Evolutionary conservation across 2,113 vertebrate species (phyloP).

Genomic region (Actenoides lindsayi): DNA sequence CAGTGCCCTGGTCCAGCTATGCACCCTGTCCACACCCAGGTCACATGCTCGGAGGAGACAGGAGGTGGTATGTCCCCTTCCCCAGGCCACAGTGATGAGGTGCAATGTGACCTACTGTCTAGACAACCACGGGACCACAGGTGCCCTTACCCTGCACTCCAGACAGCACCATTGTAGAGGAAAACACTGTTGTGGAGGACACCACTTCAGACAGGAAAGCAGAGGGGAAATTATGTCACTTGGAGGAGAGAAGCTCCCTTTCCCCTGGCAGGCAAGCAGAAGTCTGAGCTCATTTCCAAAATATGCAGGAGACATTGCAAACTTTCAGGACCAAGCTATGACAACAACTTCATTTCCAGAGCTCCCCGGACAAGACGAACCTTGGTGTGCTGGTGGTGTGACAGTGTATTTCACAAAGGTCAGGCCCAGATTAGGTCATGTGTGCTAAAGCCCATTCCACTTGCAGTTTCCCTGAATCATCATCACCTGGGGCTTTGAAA

Average conservation of each 20-base stretch:
- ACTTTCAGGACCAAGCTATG: background rate
- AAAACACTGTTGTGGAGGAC: background rate
- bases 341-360: background rate
- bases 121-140: background rate
- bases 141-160: background rate
- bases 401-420: background rate
- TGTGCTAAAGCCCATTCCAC: background rate
- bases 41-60: background rate
- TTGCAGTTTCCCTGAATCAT: background rate
- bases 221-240: background rate
- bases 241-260: background rate
- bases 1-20: background rate
- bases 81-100: background rate
- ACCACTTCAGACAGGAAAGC: background rate
- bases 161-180: background rate
- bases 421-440: background rate
- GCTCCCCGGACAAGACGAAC: background rate
- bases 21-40: background rate
- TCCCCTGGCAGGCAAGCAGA: background rate
- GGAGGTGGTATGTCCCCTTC: background rate
- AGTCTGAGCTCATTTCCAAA: background rate
- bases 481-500: background rate
- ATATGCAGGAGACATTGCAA: background rate
- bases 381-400: background rate
- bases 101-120: fast-evolving